Base-by-base conservation (phyloP, 2,888 invertebrate genomes). In the Tenthredo mesomela region DNA sequence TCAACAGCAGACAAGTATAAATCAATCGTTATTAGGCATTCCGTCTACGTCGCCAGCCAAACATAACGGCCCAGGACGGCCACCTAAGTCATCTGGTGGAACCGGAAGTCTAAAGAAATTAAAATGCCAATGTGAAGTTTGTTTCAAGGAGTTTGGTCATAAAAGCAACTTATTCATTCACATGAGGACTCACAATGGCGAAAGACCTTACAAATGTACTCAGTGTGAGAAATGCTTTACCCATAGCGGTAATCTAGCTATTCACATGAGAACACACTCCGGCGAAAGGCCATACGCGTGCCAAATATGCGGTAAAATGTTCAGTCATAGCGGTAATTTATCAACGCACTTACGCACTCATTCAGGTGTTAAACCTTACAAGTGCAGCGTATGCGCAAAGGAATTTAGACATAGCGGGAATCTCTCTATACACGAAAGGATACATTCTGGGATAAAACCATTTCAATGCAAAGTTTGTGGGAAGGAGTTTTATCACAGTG, bases 391-490 rank as follows among this genome's bases (percentile, higher is more conserved):
- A 54, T 93, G 93, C 85, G 88, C 89, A 65, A 93, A 93, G 87
- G 93, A 93, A 87, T 93, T 93, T 87, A 89, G 93, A 6, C 93
- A 93, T 85, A 93, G 93, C 86, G 93, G 93, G n/a, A 93, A 93
- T 86, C 88, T 93, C 54, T 93, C 93, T 3, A 93, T 93, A 85
- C 93, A 93, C 82, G 92, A 93, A 86, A 91, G 93, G 87, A 93
- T 93, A 90, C 93, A 93, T 89, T 93, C 93, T 70, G 93, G 93
- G 3, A 90, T 93, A 61, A 93, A 93, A 78, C 93, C 93, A n/a
- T 93, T 93, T 88, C 93, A 93, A 86, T 93, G 93, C 87, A 93
- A 93, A 87, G 87, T 93, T 84, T 93, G 93, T 86, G 92, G 92
- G 21, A 93, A 93, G 85, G 92, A 93, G 85, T 93, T 93, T 87